Percentiles rank a stretch among this genome's conserved stretches.
phyloP scores from a whole-genome alignment of 2,888 invertebrate species.

The Hanleya hanleyi region DNA sequence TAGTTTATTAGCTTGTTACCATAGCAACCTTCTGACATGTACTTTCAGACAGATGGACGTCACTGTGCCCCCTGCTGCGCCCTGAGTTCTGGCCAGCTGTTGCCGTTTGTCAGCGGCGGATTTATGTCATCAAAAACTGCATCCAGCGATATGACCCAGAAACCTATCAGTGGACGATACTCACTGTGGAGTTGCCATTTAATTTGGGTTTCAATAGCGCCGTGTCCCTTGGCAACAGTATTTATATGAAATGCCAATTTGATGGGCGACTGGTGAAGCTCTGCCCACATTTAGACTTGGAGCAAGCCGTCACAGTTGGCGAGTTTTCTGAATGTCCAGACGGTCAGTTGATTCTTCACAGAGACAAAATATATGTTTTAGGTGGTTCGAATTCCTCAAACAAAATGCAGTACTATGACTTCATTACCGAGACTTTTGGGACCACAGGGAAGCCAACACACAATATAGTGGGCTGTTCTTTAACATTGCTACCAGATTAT shows the following conservation, averaged over 20 bases:
- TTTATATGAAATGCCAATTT: constrained; percentile 1
- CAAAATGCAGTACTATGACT: not conserved
- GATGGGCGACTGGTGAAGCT: not conserved
- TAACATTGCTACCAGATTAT: not conserved
- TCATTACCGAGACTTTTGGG: not conserved
- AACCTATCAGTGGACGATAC: not conserved
- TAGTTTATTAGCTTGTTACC: too few relatives aligned
- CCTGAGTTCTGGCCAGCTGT: not conserved
- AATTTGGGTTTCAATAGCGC: not conserved
- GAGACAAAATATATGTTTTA: not conserved
- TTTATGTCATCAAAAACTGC: not conserved
- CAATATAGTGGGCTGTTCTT: not conserved
- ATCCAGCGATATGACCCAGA: not conserved
- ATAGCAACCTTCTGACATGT: too few relatives aligned
- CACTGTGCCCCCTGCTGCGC: not conserved
- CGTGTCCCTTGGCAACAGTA: not conserved
- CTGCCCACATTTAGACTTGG: not conserved
- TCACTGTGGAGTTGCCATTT: not conserved
- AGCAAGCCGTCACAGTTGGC: not conserved
- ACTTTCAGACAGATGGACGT: not conserved
- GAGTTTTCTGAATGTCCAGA: not conserved
- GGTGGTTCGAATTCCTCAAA: not conserved
- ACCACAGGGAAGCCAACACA: not conserved
- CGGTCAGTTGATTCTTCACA: not conserved
- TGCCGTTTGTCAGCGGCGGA: not conserved